Evolutionary conservation across 2,888 invertebrate species (phyloP).

Genomic region (Rhamnusium bicolor): DNA sequence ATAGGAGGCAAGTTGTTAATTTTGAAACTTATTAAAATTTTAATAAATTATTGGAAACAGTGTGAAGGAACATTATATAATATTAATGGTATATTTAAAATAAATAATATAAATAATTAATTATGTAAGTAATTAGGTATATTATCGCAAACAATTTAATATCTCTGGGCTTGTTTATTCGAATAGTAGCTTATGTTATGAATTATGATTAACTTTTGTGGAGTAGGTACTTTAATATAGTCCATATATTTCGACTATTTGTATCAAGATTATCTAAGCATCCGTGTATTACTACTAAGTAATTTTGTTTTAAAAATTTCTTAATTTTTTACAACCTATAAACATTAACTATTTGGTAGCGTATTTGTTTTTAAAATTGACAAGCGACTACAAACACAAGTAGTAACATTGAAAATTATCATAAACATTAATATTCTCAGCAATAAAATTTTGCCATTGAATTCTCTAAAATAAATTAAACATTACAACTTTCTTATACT

Average conservation of each 20-base stretch:
- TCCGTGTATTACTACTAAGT: background rate
- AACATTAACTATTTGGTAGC: background rate
- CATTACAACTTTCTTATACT: background rate
- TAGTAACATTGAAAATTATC: slow-evolving; percentile 29
- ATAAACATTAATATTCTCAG: slow-evolving; percentile 29
- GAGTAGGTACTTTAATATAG: background rate
- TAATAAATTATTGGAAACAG: background rate
- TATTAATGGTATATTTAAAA: background rate
- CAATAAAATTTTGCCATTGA: slow-evolving; percentile 26
- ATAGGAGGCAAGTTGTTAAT: background rate
- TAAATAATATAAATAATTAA: background rate
- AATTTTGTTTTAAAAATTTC: background rate
- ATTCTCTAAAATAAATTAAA: background rate
- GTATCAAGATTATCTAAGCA: no score
- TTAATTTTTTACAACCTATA: background rate
- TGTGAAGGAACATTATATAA: background rate
- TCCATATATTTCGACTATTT: background rate
- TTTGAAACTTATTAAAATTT: background rate
- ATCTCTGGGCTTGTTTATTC: background rate
- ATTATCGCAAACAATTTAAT: background rate
- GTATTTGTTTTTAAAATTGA: slow-evolving; percentile 30
- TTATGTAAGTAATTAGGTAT: background rate
- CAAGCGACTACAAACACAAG: slow-evolving; percentile 20
- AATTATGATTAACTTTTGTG: background rate
- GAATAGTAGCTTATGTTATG: background rate